Evolutionary conservation across 2,888 invertebrate species (phyloP), one percentile per base, ranked within the genome.

Genomic region (Muscina levida): DNA sequence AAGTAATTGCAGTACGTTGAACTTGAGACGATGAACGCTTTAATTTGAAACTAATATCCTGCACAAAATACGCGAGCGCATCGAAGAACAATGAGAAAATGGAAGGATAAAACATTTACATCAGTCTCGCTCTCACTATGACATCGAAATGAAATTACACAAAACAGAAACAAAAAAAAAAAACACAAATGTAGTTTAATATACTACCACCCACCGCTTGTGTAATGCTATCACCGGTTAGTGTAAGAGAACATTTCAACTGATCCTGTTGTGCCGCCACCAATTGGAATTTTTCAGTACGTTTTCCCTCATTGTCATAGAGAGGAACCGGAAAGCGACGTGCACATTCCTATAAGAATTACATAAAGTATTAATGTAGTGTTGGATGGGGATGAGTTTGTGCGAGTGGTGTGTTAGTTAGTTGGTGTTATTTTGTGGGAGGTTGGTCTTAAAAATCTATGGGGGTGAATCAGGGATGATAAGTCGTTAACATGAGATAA

Each of bases 201-300:
- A 17, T 37, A 17, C 42, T 92, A 97, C 97, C 82, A 97, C 97
- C 42, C 92, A 97, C 97, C 82, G 97, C 97, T 92, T 96, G 95
- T 82, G 96, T 96, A 85, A 98, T 97, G 88, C 96, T 95, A 89
- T 97, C 97, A 42, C 97, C 97, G 72, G 95, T 95, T 65, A 98
- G 91, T 46, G 97, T 97, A 56, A 97, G 95, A 84, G 97, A 94
- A 91, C 97, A 97, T 92, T 97, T 97, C 48, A 97, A 92, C 87
- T 96, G 95, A 89, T 97, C 97, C 77, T 95, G 95, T 77, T 95
- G 95, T 31, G 95, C 94, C 66, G 95, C 94, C 71, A 95, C 94
- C 85, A 97, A 92, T 70, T 96, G 94, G 89, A 95, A 97, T 91
- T 96, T 96, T 87, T 97, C 97, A 86, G 95, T 95, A 89, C 96